These are phyloP conservation scores for Toxotes jaculatrix DNA, from an alignment of 2,113 vertebrate genomes.

Conservation along the genomic window DNA sequence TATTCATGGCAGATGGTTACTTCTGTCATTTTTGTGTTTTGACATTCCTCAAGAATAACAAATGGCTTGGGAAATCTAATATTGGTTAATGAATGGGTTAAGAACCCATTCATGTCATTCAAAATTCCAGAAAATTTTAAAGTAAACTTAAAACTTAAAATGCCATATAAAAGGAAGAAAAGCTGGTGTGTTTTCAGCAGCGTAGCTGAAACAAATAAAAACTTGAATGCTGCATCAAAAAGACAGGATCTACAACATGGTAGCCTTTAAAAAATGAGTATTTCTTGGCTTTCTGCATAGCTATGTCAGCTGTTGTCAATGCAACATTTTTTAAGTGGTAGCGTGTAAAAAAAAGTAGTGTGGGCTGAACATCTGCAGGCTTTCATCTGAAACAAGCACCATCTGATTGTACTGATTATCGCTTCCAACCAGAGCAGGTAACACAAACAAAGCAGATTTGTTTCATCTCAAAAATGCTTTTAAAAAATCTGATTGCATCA, in stretches of 20 bases:
- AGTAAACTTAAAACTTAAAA: not conserved
- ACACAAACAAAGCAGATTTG: not conserved
- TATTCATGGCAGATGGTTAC: constrained; percentile 11
- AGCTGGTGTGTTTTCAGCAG: not conserved
- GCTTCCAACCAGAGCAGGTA: not conserved
- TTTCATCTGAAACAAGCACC: constrained; percentile 1
- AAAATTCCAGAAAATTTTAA: not conserved
- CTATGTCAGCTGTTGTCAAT: not conserved
- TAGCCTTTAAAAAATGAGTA: too few relatives aligned
- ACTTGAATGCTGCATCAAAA: not conserved
- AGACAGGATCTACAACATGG: not conserved
- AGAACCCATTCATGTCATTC: not conserved
- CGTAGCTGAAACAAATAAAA: not conserved
- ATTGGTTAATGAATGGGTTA: not conserved
- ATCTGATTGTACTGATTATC: not conserved
- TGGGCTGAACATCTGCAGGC: not conserved
- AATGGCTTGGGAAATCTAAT: constrained; percentile 2
- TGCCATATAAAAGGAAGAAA: not conserved
- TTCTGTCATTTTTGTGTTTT: constrained; percentile 23
- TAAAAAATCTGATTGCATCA: not conserved
- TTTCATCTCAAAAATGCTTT: not conserved
- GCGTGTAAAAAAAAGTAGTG: not conserved
- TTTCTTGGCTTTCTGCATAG: not conserved
- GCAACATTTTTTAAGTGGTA: not conserved
- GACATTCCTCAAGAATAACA: constrained; percentile 10